Percentiles rank a stretch among this genome's conserved stretches.
These are phyloP conservation scores for Charaxes varanes DNA, from an alignment of 1,140 invertebrate species.

Conservation along the genomic window DNA sequence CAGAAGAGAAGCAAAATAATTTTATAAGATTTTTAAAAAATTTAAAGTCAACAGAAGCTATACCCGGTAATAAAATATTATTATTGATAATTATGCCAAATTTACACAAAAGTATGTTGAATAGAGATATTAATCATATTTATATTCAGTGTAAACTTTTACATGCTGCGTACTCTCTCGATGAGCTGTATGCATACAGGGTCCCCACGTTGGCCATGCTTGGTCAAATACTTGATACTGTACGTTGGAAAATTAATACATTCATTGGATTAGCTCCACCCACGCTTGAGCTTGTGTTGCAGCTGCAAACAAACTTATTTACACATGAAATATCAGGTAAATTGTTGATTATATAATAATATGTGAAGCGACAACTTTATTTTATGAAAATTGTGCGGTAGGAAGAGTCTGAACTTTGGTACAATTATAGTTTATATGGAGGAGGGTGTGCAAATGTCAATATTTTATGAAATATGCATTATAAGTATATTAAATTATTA, in stretches of 20 bases:
- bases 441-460: too few species aligned
- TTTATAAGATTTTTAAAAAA: slow-evolving; percentile 41
- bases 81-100: slow-evolving; percentile 56
- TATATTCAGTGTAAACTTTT: slow-evolving; percentile 42
- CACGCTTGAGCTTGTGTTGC: slow-evolving; percentile 34
- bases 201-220: slow-evolving; percentile 55
- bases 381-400: too few species aligned
- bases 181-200: slow-evolving; percentile 44
- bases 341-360: too few species aligned
- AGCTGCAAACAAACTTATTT: slow-evolving; percentile 38
- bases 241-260: slow-evolving; percentile 49
- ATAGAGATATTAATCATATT: slow-evolving; percentile 34
- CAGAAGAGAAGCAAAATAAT: slow-evolving; percentile 33
- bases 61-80: slow-evolving; percentile 40
- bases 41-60: slow-evolving; percentile 33
- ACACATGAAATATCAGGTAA: slow-evolving; percentile 24
- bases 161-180: slow-evolving; percentile 26
- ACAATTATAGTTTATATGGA: too few species aligned
- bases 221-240: slow-evolving; percentile 42
- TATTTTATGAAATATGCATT: too few species aligned
- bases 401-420: too few species aligned
- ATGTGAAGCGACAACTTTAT: too few species aligned
- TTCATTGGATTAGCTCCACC: slow-evolving; percentile 30
- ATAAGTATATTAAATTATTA: too few species aligned
- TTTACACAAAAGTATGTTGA: slow-evolving; percentile 41